phyloP scores from a whole-genome alignment of 2,888 invertebrate genomes.

The Creontiades dilutus region DNA sequence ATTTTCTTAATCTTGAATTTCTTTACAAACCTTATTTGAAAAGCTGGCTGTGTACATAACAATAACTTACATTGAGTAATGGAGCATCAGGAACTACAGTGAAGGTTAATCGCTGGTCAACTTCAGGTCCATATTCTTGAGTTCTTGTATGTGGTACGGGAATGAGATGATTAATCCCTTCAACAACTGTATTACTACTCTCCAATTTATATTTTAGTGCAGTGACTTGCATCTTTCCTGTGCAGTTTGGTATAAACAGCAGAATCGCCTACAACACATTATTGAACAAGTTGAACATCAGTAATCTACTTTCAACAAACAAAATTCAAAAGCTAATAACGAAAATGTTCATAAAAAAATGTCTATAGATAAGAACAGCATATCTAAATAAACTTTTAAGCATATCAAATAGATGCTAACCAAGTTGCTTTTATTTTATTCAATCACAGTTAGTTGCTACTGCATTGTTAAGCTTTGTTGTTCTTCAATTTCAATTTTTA shows the following conservation, averaged over 20 bases:
- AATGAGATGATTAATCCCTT: slow-evolving; percentile 74
- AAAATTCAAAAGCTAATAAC: no score
- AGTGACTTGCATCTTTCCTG: slow-evolving; percentile 86
- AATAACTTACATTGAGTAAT: slow-evolving; percentile 84
- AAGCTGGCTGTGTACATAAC: background rate
- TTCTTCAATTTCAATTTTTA: no score
- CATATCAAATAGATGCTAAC: no score
- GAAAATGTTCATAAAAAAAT: no score
- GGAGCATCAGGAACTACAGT: slow-evolving; percentile 89
- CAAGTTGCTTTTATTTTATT: no score
- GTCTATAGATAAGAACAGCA: no score
- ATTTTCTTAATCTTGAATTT: no score
- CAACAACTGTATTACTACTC: slow-evolving; percentile 76
- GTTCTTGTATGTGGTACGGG: slow-evolving; percentile 51
- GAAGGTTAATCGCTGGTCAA: slow-evolving; percentile 86
- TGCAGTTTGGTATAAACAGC: slow-evolving; percentile 85
- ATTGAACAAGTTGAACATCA: background rate
- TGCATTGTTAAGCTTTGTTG: no score
- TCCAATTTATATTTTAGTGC: slow-evolving; percentile 86
- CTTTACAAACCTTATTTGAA: no score
- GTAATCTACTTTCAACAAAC: no score
- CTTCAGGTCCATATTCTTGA: slow-evolving; percentile 56
- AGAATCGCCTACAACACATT: slow-evolving; percentile 81
- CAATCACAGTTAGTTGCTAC: no score
- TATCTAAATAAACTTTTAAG: no score